Percentiles rank a stretch among this genome's conserved stretches.
Conservation (phyloP, 2,113 vertebrate species). For the Oxyruncus cristatus region DNA sequence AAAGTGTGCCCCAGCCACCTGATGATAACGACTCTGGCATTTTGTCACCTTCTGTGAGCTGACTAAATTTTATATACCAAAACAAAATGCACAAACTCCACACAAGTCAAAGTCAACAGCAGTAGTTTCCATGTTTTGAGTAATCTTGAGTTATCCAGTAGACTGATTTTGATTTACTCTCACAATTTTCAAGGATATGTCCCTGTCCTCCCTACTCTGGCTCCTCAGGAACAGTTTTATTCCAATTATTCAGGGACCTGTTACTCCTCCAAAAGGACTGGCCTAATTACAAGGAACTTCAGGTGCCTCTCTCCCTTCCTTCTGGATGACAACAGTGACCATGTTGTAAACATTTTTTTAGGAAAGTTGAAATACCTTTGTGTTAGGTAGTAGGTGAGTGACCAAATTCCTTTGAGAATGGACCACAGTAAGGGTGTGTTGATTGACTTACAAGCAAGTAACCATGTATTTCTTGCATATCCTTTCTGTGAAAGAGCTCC, state of each 20-base stretch:
- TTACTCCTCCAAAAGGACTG: background rate
- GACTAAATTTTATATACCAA: background rate
- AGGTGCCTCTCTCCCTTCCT: background rate
- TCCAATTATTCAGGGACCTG: background rate
- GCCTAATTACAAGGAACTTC: background rate
- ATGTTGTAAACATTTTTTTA: background rate
- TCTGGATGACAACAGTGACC: background rate
- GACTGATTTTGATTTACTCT: background rate
- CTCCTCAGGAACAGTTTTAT: background rate
- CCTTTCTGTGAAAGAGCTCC: background rate
- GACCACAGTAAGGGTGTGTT: accelerated
- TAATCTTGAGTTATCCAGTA: background rate
- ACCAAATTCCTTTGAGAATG: background rate
- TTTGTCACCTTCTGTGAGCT: background rate
- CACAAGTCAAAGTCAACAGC: background rate
- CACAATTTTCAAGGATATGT: background rate
- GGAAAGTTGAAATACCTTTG: background rate
- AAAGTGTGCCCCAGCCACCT: background rate
- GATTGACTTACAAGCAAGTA: background rate
- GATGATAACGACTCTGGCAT: background rate
- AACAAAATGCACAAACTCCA: background rate
- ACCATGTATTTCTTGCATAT: background rate
- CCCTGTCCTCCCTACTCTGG: background rate
- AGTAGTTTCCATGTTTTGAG: background rate
- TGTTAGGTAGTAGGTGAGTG: background rate